phyloP scores from a whole-genome alignment of 92 coral and sea anemone species.

The Zoanthus sociatus region DNA sequence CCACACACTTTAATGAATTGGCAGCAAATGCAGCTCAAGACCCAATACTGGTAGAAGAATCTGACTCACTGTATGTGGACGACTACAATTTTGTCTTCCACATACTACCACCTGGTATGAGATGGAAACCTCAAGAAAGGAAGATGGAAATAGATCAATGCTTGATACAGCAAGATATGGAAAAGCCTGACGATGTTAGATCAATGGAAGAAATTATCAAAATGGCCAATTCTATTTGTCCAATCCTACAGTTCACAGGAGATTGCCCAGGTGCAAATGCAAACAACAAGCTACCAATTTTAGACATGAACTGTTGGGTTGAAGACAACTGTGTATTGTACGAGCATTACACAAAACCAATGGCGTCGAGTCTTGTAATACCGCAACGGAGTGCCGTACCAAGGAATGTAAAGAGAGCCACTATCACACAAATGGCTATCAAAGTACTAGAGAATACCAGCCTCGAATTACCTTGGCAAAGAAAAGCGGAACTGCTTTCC shows the following conservation, averaged over 20 bases:
- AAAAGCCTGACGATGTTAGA: slow-evolving; percentile 15
- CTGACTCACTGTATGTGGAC: slow-evolving; percentile 37
- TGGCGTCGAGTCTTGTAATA: slow-evolving; percentile 26
- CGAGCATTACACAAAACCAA: slow-evolving; percentile 15
- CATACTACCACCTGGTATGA: slow-evolving; percentile 48
- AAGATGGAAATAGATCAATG: slow-evolving; percentile 33
- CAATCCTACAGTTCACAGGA: slow-evolving; percentile 21
- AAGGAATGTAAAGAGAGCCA: slow-evolving; percentile 22
- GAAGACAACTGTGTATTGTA: slow-evolving; percentile 36
- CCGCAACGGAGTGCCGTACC: slow-evolving; percentile 29
- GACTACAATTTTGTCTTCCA: slow-evolving; percentile 43
- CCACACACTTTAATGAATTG: slow-evolving; percentile 35
- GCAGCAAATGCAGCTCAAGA: slow-evolving; percentile 46
- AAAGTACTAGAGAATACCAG: slow-evolving; percentile 38
- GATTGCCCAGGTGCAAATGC: slow-evolving; percentile 18
- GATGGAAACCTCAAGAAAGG: slow-evolving; percentile 31
- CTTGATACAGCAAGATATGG: slow-evolving; percentile 23
- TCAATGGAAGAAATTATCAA: slow-evolving; percentile 35
- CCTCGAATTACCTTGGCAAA: slow-evolving; percentile 25
- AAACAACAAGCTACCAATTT: slow-evolving; percentile 15
- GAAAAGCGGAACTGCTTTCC: slow-evolving; percentile 18
- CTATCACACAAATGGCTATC: slow-evolving; percentile 41
- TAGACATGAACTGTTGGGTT: slow-evolving; percentile 30
- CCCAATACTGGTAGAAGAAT: slow-evolving; percentile 38
- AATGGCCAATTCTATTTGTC: slow-evolving; percentile 36